Evolutionary conservation across 2,113 vertebrate species (phyloP), one percentile per base, ranked within the genome.

Genomic region (Tiliqua scincoides): DNA sequence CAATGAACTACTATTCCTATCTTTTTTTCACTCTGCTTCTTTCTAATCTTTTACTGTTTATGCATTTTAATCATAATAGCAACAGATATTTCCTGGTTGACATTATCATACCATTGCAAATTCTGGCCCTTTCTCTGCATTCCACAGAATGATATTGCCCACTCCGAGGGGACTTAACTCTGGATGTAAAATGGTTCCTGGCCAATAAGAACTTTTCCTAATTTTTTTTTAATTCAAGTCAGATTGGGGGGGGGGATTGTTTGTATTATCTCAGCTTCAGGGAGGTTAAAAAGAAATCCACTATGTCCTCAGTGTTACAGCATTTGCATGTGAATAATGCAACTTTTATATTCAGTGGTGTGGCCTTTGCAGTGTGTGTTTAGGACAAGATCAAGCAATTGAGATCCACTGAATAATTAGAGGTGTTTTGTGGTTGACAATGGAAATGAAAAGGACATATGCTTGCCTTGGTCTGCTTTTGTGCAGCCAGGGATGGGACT

Each of bases 31-130:
- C 84, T 93, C 87, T 91, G 90, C 87, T 91, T 67, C 79, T 61
- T 94, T 90, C 92, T 94, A 94, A 94, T 94, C 91, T 91, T 94
- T 89, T 92, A 91, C 91, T 95, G 93, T 92, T 94, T 93, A 93
- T 94, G 86, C 77, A 87, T 82, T 93, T 92, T 93, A 94, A 94
- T 94, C 92, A 93, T 94, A 94, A 95, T 91, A 95, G 94, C 87
- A 93, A 93, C 93, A 93, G 94, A 93, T 92, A 92, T 86, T 92
- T 94, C 90, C 80, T 83, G 91, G 89, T 85, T 40, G 75, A 90
- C 91, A 86, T 92, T 93, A 94, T 92, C 93, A 79, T 90, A 92
- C 92, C 83, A 4, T 89, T 93, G 79, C 91, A 91, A 91, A 89
- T 91, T 92, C 91, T 94, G 89, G 91, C 90, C 91, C 74, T 91